Evolutionary conservation across 1,140 invertebrate species (phyloP).

Genomic region (Pectinophora gossypiella): DNA sequence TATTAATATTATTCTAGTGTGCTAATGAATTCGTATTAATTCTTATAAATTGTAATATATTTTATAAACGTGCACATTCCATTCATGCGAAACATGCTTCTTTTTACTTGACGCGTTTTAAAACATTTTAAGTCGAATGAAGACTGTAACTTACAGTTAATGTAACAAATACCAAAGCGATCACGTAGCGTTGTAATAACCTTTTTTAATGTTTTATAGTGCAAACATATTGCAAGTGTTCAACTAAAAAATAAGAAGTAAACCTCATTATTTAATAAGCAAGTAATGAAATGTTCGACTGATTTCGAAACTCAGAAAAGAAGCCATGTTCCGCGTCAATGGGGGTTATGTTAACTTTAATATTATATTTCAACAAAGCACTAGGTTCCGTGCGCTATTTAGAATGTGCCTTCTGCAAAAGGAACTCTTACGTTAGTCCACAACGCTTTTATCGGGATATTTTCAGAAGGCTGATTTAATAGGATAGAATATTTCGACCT

Average conservation of each 20-base stretch:
- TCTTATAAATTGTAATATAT: slow-evolving; percentile 66
- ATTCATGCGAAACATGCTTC: slow-evolving; percentile 64
- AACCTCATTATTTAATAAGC: too few relatives aligned
- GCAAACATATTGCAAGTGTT: too few relatives aligned
- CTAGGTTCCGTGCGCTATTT: slow-evolving; percentile 42
- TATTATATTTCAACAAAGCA: slow-evolving; percentile 54
- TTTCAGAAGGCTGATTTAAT: not conserved
- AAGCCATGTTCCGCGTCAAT: slow-evolving; percentile 61
- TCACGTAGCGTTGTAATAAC: too few relatives aligned
- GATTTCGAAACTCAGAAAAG: slow-evolving; percentile 21
- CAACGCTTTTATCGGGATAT: not conserved
- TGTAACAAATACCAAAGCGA: too few relatives aligned
- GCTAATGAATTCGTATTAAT: slow-evolving; percentile 72
- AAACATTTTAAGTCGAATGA: too few relatives aligned
- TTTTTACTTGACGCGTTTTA: slow-evolving; percentile 17
- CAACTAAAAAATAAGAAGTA: too few relatives aligned
- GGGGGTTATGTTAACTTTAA: slow-evolving; percentile 44
- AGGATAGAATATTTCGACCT: slow-evolving; percentile 26
- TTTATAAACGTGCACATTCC: slow-evolving; percentile 61
- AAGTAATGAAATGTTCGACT: not conserved
- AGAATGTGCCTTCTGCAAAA: slow-evolving; percentile 14
- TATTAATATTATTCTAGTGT: slow-evolving; percentile 69
- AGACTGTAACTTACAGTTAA: too few relatives aligned
- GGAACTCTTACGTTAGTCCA: not conserved
- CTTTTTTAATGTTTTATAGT: too few relatives aligned